phyloP scores from a whole-genome alignment of 1,140 invertebrate genomes.

The Pseudomyrmex gracilis region DNA sequence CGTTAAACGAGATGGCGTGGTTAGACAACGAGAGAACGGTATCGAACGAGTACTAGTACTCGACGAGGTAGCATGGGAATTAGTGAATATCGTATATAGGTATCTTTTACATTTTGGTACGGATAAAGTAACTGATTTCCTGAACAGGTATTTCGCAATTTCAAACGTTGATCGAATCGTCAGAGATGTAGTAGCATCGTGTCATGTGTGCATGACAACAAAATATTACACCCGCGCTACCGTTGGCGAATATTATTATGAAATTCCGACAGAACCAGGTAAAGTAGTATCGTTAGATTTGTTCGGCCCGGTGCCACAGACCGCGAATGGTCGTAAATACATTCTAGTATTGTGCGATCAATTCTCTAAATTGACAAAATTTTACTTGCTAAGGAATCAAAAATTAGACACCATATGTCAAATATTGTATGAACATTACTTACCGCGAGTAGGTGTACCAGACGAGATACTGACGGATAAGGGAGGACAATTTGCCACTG shows the following conservation, averaged over 20 bases:
- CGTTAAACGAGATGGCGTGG: not conserved
- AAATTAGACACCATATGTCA: not conserved
- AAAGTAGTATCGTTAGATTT: not conserved
- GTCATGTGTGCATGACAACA: not conserved
- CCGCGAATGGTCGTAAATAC: rapidly evolving
- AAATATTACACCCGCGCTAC: too few species aligned
- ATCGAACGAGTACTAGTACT: not conserved
- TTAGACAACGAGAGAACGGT: not conserved
- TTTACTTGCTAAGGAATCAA: not conserved
- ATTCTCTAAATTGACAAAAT: not conserved
- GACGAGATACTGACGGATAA: not conserved
- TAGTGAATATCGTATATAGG: not conserved
- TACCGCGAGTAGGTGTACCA: not conserved
- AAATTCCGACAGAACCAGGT: not conserved
- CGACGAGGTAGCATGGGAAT: not conserved
- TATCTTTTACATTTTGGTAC: not conserved
- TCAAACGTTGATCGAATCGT: not conserved
- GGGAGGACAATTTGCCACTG: not conserved
- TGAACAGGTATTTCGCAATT: not conserved
- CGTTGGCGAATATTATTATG: rapidly evolving
- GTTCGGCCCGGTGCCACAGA: not conserved
- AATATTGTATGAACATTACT: not conserved
- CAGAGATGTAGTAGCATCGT: not conserved
- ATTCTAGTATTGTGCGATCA: not conserved
- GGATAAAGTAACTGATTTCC: not conserved